A percentile compares a stretch with the other conserved stretches of the same genome.
phyloP scores from a whole-genome alignment of 1,140 invertebrate genomes.

The Camponotus vicinus region DNA sequence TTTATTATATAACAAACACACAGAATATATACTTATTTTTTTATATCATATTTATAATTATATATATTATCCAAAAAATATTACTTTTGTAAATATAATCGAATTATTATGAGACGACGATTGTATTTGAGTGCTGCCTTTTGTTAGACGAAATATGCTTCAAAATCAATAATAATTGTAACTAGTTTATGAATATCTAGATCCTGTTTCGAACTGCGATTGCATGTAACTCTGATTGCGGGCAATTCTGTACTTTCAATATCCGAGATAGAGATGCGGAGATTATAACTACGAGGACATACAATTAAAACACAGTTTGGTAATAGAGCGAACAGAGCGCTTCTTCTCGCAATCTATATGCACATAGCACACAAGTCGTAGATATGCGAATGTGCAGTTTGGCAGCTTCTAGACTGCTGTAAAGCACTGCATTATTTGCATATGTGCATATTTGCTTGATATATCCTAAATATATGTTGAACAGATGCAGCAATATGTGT shows the following conservation, averaged over 20 bases:
- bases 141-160: slow-evolving; percentile 21
- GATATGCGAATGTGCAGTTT: slow-evolving; percentile 1
- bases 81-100: slow-evolving; percentile 22
- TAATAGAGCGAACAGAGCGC: slow-evolving; percentile 24
- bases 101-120: neutral
- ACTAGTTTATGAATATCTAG: slow-evolving; percentile 25
- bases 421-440: slow-evolving; percentile 17
- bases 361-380: neutral
- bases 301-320: slow-evolving; percentile 45
- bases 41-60: neutral
- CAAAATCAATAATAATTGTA: slow-evolving; percentile 24
- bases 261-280: slow-evolving; percentile 25
- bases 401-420: neutral
- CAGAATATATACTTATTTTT: neutral
- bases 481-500: neutral
- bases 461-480: slow-evolving; percentile 37
- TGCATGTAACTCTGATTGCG: slow-evolving; percentile 22
- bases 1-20: neutral
- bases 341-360: slow-evolving; percentile 1
- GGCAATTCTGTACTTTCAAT: slow-evolving; percentile 40
- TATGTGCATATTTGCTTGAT: slow-evolving; percentile 17
- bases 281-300: slow-evolving; percentile 13
- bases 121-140: slow-evolving; percentile 23
- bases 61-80: neutral
- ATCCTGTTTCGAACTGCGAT: slow-evolving; percentile 29